Evolutionary conservation across 30 jellyfish, hydroid and myxozoan species (phyloP), one percentile per base, ranked within the genome.

Genomic region (Mastigias papua): DNA sequence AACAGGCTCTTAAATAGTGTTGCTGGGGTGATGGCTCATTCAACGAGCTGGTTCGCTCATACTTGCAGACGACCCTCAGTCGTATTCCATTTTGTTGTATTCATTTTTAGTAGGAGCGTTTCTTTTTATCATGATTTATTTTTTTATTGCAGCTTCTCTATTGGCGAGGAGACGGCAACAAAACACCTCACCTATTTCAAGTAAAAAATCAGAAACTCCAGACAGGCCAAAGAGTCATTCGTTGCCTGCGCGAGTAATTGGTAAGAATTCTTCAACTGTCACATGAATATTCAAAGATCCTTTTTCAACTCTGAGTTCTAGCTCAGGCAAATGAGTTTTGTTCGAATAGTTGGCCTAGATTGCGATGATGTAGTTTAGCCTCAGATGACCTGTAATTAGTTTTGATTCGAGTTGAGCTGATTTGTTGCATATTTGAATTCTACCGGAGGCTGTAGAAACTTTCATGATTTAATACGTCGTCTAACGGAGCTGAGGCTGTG

Each of bases 141-240:
- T 75, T 32, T 2, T 31, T 21, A 57, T 30, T 20, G 20, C 86
- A 26, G 48, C 86, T 1, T 48, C 74, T 22, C n/a, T 51, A 17
- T 29, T 69, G 70, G 58, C 58, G 23, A 60, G 58, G 50, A 48
- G 31, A 31, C 32, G 66, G 49, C 86, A 48, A 32, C 31, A 26
- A 13, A 42, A 60, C 49, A 48, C 86, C 5, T 75, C 86, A 50
- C 86, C 86, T 13, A 27, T 75, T 2, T 75, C 86, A 19, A 75
- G 27, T 46, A 75, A 75, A 75, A 75, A 51, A 31, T 22, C 70
- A 10, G 86, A 75, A 10, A 17, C 73, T 19, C 20, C n/a, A 32
- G 86, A 75, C 25, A 27, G 86, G 54, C 54, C 86, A 25, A 75
- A 75, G 54, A 75, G 66, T 51, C 64, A 37, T 28, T 19, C 86